Evolutionary conservation across 2,888 invertebrate species (phyloP).

Genomic region (Caenorhabditis sulstoni): DNA sequence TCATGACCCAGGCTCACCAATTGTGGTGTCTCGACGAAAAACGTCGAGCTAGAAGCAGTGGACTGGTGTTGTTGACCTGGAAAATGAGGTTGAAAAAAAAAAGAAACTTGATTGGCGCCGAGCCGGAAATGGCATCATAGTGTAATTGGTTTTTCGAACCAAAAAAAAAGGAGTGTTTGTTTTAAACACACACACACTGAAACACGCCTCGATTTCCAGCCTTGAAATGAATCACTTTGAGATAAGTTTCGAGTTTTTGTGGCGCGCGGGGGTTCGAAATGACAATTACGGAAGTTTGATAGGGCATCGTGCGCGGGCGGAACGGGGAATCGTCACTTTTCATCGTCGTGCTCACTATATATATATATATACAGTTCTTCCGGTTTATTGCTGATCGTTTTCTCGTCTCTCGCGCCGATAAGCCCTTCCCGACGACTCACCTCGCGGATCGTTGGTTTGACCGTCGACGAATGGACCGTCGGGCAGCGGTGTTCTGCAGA

Average conservation of each 20-base stretch:
- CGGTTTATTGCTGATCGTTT: no score
- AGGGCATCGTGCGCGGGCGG: no score
- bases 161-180: constrained; percentile 3
- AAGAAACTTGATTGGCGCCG: constrained; percentile 4
- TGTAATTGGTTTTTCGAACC: no score
- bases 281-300: no score
- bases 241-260: background rate
- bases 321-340: no score
- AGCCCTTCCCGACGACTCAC: constrained; percentile 7
- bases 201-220: no score
- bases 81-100: constrained; percentile 3
- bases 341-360: no score
- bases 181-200: background rate
- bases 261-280: no score
- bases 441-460: constrained; percentile 36
- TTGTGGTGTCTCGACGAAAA: constrained; percentile 40
- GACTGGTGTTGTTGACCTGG: constrained; percentile 29
- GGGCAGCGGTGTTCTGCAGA: constrained; percentile 30
- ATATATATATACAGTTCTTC: no score
- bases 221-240: no score
- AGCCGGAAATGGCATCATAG: constrained; percentile 47
- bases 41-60: constrained; percentile 44
- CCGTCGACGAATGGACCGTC: constrained; percentile 37
- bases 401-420: no score
- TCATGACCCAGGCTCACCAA: constrained; percentile 20